phyloP scores from a whole-genome alignment of 2,113 vertebrate genomes.

The Myotis lucifugus region DNA sequence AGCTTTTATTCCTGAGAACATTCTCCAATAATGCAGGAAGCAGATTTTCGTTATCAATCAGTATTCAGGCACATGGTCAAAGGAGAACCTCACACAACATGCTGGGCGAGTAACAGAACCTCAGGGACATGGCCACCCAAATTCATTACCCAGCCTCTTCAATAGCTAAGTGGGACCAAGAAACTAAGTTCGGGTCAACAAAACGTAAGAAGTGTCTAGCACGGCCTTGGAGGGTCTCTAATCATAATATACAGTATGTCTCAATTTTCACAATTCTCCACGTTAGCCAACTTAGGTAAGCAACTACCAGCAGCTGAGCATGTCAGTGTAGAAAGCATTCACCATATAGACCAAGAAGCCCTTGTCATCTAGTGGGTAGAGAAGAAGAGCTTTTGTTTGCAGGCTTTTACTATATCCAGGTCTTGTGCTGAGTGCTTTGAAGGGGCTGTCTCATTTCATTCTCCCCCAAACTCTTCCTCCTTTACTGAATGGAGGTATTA shows the following conservation, averaged over 20 bases:
- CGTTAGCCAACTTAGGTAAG: not conserved
- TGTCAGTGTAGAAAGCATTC: accelerated
- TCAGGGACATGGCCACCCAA: not conserved
- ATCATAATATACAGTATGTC: accelerated
- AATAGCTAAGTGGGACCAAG: not conserved
- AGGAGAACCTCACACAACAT: not conserved
- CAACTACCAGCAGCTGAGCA: not conserved
- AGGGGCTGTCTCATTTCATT: not conserved
- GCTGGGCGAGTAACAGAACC: not conserved
- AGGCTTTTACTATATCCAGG: not conserved
- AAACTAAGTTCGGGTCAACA: not conserved
- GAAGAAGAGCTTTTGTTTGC: not conserved
- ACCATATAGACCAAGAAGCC: not conserved
- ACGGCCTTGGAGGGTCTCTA: accelerated
- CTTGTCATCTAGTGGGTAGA: not conserved
- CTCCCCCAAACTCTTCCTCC: not conserved
- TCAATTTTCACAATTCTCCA: not conserved
- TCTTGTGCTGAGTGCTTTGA: not conserved
- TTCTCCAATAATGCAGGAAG: too few species aligned
- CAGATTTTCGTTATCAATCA: not conserved
- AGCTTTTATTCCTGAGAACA: not conserved
- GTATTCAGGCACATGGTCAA: not conserved
- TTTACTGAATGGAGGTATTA: not conserved
- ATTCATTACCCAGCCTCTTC: not conserved
- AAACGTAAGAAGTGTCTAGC: not conserved